Conservation (phyloP, 2,113 vertebrate genomes). For the Solenodon paradoxus region DNA sequence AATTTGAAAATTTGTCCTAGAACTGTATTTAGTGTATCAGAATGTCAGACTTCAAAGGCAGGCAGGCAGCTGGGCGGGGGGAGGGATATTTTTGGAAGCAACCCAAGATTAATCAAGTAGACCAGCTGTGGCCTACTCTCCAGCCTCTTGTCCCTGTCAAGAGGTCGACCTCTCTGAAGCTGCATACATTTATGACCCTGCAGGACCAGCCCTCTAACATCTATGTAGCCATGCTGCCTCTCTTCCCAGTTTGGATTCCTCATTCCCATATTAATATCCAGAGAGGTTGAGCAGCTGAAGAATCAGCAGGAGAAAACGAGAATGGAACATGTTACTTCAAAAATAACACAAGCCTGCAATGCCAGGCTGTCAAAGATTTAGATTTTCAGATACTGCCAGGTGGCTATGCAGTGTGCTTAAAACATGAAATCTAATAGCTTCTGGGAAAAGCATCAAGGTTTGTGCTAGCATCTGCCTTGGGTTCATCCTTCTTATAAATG, state of each 20-base stretch:
- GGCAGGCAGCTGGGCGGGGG: too few relatives aligned
- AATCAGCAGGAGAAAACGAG: constrained; percentile 60
- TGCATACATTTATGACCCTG: background rate
- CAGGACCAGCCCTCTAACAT: background rate
- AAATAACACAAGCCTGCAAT: constrained; percentile 33
- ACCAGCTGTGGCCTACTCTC: constrained; percentile 7
- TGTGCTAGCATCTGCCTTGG: background rate
- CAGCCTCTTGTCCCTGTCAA: background rate
- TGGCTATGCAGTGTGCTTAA: constrained; percentile 41
- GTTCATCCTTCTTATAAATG: constrained; percentile 38
- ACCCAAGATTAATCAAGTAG: constrained; percentile 29
- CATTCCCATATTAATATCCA: constrained; percentile 2
- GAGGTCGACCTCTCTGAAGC: background rate
- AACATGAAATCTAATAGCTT: background rate
- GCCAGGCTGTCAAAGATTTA: constrained; percentile 28
- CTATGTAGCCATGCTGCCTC: constrained; percentile 27
- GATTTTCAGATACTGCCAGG: background rate
- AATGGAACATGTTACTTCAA: constrained; percentile 17
- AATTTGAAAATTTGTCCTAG: background rate
- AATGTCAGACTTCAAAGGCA: background rate
- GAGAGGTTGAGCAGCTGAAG: constrained; percentile 11
- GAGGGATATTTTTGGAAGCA: constrained; percentile 39
- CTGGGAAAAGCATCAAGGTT: background rate
- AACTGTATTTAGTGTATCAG: background rate
- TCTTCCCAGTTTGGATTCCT: background rate